Percentiles rank a stretch among this genome's conserved stretches.
Evolutionary conservation across 2,888 invertebrate genomes (phyloP).

Genomic region (Eudemis profundana): DNA sequence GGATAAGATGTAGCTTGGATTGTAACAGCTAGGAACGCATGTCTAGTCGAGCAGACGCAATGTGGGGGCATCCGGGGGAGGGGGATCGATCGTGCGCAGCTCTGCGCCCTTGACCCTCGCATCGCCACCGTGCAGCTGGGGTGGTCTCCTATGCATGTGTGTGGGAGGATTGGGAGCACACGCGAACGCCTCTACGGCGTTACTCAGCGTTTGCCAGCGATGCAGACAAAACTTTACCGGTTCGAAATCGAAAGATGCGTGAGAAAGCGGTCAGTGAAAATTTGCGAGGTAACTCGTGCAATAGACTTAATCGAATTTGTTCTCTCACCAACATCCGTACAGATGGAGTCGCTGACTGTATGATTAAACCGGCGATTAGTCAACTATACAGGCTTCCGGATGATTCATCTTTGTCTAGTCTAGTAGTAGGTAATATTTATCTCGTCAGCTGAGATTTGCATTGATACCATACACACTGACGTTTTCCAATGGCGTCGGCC

Average conservation of each 20-base stretch:
- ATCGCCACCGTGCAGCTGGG: constrained; percentile 51
- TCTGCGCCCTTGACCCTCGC: constrained; percentile 77
- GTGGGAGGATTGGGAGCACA: constrained; percentile 47
- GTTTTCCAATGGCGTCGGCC: constrained; percentile 10
- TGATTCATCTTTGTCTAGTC: constrained; percentile 37
- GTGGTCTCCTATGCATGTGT: constrained; percentile 38
- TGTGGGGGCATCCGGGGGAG: constrained; percentile 43
- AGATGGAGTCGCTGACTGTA: constrained; percentile 10
- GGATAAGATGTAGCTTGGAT: constrained; percentile 35
- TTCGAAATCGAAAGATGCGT: constrained; percentile 26
- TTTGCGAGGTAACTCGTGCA: constrained; percentile 20
- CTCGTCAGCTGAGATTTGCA: constrained; percentile 38
- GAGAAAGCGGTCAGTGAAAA: constrained; percentile 31
- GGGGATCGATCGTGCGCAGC: constrained; percentile 52
- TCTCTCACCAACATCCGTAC: constrained; percentile 1
- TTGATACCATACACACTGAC: constrained; percentile 14
- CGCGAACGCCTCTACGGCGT: constrained; percentile 39
- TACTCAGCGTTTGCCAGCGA: background rate
- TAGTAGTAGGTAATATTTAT: constrained; percentile 14
- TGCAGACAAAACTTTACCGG: constrained; percentile 19
- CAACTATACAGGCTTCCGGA: constrained; percentile 25
- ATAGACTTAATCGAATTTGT: background rate
- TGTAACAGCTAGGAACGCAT: constrained; percentile 43
- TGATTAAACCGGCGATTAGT: constrained; percentile 18
- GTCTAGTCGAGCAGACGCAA: constrained; percentile 60